phyloP scores from a whole-genome alignment of 2,888 invertebrate species.

The Lasioglossum malachurum region DNA sequence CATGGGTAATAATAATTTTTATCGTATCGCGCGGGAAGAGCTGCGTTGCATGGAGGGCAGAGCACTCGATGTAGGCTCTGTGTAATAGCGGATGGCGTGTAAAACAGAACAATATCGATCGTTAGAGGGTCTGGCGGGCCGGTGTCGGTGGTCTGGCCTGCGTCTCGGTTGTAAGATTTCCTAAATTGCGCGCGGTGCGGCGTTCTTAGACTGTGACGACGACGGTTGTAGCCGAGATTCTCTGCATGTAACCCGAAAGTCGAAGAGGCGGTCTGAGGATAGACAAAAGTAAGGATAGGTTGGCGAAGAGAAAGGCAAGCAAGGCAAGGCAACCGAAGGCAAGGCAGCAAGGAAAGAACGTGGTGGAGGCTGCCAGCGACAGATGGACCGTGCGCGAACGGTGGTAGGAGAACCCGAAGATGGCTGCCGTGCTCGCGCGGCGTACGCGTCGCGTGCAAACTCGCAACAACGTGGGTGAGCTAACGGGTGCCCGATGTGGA shows the following conservation, averaged over 20 bases:
- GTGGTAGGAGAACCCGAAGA: slow-evolving; percentile 78
- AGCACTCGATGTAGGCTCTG: background rate
- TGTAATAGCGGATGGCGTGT: slow-evolving; percentile 35
- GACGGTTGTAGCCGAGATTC: slow-evolving; percentile 45
- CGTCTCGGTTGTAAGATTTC: slow-evolving; percentile 57
- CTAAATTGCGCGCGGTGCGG: slow-evolving; percentile 37
- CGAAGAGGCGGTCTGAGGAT: slow-evolving; percentile 57
- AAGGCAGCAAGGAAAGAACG: slow-evolving; percentile 39
- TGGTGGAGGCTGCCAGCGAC: slow-evolving; percentile 69
- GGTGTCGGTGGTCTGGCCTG: slow-evolving; percentile 20
- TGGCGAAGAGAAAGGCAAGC: slow-evolving; percentile 25
- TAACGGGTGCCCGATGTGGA: slow-evolving; percentile 66
- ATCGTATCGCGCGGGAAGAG: background rate
- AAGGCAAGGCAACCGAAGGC: slow-evolving; percentile 16
- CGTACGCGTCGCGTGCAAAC: slow-evolving; percentile 74
- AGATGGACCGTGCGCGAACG: slow-evolving; percentile 70
- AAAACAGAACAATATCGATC: slow-evolving; percentile 56
- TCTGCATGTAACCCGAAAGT: slow-evolving; percentile 34
- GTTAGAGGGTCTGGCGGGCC: slow-evolving; percentile 25
- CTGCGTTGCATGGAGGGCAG: background rate
- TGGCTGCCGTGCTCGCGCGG: slow-evolving; percentile 77
- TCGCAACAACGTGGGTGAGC: slow-evolving; percentile 65
- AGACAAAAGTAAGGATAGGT: slow-evolving; percentile 52
- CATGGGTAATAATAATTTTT: background rate
- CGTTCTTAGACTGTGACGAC: background rate